Base-by-base conservation (phyloP, 2,888 invertebrate genomes). In the Rhorus exstirpatorius region DNA sequence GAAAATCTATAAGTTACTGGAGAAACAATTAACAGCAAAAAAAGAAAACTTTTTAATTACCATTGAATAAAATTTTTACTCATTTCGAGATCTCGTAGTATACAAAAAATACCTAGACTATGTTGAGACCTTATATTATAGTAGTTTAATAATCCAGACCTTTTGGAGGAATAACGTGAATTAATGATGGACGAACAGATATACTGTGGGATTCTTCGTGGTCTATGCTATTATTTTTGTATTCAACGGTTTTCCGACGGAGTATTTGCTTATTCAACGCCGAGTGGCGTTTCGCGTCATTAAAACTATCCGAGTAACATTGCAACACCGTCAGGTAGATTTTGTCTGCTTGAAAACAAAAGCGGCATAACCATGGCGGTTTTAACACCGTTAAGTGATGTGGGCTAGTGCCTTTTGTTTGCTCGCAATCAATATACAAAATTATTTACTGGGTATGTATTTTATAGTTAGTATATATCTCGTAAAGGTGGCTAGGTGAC, bases 261-360 rank as follows among this genome's bases (percentile, higher is more conserved):
- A 65, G 35, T 68, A 53, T 68, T 68, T 68, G 53, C 53, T 68
- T 38, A 53, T 68, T 68, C 51, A 53, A 68, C 51, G 38, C 68
- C 63, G 38, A 10, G 68, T 24, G 51, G 19, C 51, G 14, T 38
- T 67, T 35, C 31, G 38, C 35, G 51, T 68, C 51, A 68, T 53
- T 68, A 68, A 35, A 38, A 38, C 31, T 31, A 19, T 68, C 68
- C 38, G 38, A 17, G 68, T 51, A 51, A 68, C 51, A n/a, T 53
- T n/a, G 51, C 53, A 17, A 51, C 51, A 21, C 51, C 10, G 24
- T 31, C 31, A 8, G 49, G 49, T 35, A 49, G 10, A 12, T 49
- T 26, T 65, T 8, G 1, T 1, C 10, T 38, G 38, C 4, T 10
- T 3, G 38, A 3, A 38, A 38, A 38, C 38, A 38, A 38, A 38